Evolutionary conservation across 2,797 vertebrate species (phyloP).

Genomic region (Rhinoraja longicauda): DNA sequence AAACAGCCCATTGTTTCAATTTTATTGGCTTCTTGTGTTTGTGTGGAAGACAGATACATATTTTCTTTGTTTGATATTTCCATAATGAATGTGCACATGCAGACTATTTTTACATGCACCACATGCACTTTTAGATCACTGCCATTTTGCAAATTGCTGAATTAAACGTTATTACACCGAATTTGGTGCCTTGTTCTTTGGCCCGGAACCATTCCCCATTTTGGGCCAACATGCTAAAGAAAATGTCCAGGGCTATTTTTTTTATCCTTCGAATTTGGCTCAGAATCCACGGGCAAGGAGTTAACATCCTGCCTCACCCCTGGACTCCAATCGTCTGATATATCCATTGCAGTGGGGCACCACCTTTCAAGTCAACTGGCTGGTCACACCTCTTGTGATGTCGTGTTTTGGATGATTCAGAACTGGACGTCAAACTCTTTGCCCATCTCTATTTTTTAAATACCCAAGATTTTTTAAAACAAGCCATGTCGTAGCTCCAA

Average conservation of each 20-base stretch:
- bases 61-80: constrained; percentile 9
- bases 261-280: background rate
- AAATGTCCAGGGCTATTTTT: background rate
- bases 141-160: background rate
- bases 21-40: constrained; percentile 1
- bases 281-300: background rate
- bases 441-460: no score
- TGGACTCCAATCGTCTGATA: no score
- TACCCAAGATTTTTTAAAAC: no score
- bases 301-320: background rate
- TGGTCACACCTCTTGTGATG: no score
- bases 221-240: background rate
- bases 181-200: background rate
- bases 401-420: no score
- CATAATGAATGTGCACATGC: background rate
- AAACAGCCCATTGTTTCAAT: constrained; percentile 9
- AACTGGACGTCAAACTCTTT: no score
- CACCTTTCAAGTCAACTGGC: no score
- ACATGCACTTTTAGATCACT: background rate
- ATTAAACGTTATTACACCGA: background rate
- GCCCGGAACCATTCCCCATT: background rate
- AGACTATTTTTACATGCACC: constrained; percentile 17
- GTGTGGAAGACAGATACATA: background rate
- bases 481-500: no score
- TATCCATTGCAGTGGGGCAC: no score